Percentiles rank a stretch among this genome's conserved stretches.
Evolutionary conservation across 2,113 vertebrate species (phyloP).

Genomic region (Alligator sinensis): DNA sequence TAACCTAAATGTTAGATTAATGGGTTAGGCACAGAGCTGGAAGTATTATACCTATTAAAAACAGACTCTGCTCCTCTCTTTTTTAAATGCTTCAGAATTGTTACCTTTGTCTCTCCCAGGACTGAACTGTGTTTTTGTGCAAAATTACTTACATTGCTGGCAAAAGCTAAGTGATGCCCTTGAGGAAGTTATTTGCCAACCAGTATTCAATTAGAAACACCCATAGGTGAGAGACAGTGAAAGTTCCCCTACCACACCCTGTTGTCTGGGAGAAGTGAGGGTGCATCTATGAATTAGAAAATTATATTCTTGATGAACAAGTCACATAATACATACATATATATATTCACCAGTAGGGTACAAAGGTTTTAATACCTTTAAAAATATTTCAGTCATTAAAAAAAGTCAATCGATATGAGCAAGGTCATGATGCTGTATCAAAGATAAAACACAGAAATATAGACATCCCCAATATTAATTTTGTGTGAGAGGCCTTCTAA

Average conservation of each 20-base stretch:
- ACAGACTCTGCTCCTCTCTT: neutral
- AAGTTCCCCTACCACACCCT: neutral
- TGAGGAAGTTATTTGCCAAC: neutral
- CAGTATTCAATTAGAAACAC: neutral
- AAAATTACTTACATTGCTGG: neutral
- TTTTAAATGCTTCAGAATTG: neutral
- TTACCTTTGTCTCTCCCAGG: neutral
- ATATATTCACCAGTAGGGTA: neutral
- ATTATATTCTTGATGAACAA: neutral
- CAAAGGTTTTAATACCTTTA: conserved; percentile 51
- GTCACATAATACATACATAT: neutral
- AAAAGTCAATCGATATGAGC: conserved; percentile 19
- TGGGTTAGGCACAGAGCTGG: neutral
- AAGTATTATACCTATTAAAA: neutral
- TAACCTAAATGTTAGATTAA: neutral
- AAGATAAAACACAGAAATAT: neutral
- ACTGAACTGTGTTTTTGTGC: neutral
- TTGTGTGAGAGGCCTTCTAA: neutral
- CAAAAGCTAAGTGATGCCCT: neutral
- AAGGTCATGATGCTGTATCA: neutral
- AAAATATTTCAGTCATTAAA: neutral
- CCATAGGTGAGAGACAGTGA: neutral
- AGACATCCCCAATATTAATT: neutral
- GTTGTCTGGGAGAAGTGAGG: neutral
- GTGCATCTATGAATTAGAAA: neutral